A percentile compares a stretch with the other conserved stretches of the same genome.
Conservation (phyloP, 2,888 invertebrate genomes). For the Aleiodes testaceus region DNA sequence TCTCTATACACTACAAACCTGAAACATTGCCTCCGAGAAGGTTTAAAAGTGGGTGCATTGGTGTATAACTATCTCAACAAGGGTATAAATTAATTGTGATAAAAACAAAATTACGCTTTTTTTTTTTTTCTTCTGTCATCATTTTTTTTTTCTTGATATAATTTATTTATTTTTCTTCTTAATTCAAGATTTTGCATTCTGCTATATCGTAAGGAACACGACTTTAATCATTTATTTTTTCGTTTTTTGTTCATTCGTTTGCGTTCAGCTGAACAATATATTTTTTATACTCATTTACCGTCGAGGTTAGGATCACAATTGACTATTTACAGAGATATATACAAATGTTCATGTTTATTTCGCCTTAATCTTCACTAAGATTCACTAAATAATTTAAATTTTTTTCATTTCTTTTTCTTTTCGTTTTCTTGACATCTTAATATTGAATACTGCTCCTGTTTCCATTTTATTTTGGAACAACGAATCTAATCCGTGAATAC, state of each 20-base stretch:
- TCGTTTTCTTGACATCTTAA: conserved; percentile 37
- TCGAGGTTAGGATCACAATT: conserved; percentile 68
- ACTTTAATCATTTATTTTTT: conserved; percentile 64
- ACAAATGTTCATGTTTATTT: conserved; percentile 45
- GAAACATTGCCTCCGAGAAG: conserved; percentile 31
- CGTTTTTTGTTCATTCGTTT: conserved; percentile 36
- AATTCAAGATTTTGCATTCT: conserved; percentile 30
- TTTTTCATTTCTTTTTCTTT: conserved; percentile 45
- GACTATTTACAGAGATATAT: conserved; percentile 65
- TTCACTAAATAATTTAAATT: conserved; percentile 69
- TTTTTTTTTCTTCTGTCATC: conserved; percentile 4
- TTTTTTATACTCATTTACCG: conserved; percentile 55
- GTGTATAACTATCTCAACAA: conserved; percentile 40
- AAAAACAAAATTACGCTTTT: conserved; percentile 8
- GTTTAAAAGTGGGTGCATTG: conserved; percentile 42
- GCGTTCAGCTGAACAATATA: conserved; percentile 59
- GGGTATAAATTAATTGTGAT: conserved; percentile 40
- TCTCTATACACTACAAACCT: conserved; percentile 36
- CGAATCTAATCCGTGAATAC: conserved; percentile 35
- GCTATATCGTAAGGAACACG: conserved; percentile 70
- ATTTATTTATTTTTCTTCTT: conserved; percentile 16
- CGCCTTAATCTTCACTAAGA: conserved; percentile 27
- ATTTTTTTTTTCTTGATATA: conserved; percentile 25
- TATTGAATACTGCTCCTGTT: conserved; percentile 67
- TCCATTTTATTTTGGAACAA: conserved; percentile 26